These are phyloP conservation scores for Octopus sinensis DNA, from an alignment of 1,140 invertebrate genomes.

Conservation along the genomic window DNA sequence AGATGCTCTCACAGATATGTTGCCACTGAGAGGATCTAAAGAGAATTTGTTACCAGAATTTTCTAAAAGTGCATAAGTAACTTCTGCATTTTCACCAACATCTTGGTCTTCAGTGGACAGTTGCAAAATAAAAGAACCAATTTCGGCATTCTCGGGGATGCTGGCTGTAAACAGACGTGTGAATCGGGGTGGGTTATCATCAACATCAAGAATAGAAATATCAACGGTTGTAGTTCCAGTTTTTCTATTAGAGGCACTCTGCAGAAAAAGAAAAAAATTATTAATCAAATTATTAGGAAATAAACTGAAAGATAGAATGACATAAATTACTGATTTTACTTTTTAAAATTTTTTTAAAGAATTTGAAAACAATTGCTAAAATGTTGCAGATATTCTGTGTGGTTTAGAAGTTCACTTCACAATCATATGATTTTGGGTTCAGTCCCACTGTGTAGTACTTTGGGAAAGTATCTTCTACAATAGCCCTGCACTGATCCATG, in stretches of 20 bases:
- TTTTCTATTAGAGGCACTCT: slow-evolving; percentile 20
- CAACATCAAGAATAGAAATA: slow-evolving; percentile 83
- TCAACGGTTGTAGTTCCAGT: slow-evolving; percentile 82
- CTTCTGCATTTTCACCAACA: slow-evolving; percentile 77
- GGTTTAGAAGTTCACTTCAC: too few relatives aligned
- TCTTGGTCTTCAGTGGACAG: slow-evolving; percentile 80
- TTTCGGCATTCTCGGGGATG: slow-evolving; percentile 90
- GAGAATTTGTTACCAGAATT: slow-evolving; percentile 81
- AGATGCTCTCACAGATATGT: slow-evolving; percentile 81
- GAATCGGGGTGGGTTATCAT: slow-evolving; percentile 92
- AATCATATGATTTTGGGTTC: too few relatives aligned
- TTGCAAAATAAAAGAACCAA: slow-evolving; percentile 87
- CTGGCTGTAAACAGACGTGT: slow-evolving; percentile 88
- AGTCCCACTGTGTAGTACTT: too few relatives aligned
- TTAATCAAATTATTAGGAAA: too few relatives aligned
- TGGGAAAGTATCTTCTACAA: too few relatives aligned
- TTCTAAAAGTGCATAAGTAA: slow-evolving; percentile 73
- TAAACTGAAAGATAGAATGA: too few relatives aligned
- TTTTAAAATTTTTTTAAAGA: too few relatives aligned
- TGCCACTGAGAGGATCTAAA: slow-evolving; percentile 83
- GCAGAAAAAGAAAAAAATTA: too few relatives aligned
- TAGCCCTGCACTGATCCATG: too few relatives aligned
- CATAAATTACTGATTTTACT: too few relatives aligned
- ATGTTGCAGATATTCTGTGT: too few relatives aligned
- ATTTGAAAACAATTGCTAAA: too few relatives aligned